A percentile compares a stretch with the other conserved stretches of the same genome.
Conservation (phyloP, 1,140 invertebrate genomes). For the Camponotus vicinus region DNA sequence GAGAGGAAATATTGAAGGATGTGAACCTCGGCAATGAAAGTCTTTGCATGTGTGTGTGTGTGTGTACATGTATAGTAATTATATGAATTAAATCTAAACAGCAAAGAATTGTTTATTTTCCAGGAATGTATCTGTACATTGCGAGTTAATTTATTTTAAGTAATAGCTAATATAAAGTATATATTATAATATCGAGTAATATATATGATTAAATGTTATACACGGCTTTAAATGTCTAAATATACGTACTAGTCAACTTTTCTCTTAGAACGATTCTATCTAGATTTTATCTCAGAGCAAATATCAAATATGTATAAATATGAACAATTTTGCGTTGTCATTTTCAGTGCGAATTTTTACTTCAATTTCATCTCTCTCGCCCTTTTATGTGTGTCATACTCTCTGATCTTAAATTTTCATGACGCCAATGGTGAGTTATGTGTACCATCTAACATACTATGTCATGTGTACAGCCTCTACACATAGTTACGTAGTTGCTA, state of each 20-base stretch:
- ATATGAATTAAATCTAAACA: conserved; percentile 25
- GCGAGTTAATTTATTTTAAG: conserved; percentile 15
- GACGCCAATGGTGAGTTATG: background rate
- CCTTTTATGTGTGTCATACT: background rate
- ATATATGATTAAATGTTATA: conserved; percentile 13
- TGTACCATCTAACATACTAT: no score
- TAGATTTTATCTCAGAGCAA: background rate
- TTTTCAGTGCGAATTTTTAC: background rate
- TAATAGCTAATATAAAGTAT: background rate
- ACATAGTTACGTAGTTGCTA: background rate
- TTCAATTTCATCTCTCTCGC: background rate
- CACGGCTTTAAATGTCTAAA: conserved; percentile 43
- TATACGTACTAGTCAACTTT: conserved; percentile 33
- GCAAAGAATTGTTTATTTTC: conserved; percentile 24
- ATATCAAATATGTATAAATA: conserved; percentile 26
- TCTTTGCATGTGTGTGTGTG: background rate
- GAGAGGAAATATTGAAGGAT: background rate
- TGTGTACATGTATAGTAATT: background rate
- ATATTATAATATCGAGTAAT: conserved; percentile 2
- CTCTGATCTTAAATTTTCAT: background rate
- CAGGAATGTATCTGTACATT: background rate
- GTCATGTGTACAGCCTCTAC: background rate
- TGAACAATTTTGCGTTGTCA: background rate
- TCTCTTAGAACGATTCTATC: background rate
- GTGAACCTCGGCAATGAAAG: background rate